A percentile compares a stretch with the other conserved stretches of the same genome.
These are phyloP conservation scores for Murina feae DNA, from an alignment of 2,113 vertebrate genomes.

Conservation along the genomic window DNA sequence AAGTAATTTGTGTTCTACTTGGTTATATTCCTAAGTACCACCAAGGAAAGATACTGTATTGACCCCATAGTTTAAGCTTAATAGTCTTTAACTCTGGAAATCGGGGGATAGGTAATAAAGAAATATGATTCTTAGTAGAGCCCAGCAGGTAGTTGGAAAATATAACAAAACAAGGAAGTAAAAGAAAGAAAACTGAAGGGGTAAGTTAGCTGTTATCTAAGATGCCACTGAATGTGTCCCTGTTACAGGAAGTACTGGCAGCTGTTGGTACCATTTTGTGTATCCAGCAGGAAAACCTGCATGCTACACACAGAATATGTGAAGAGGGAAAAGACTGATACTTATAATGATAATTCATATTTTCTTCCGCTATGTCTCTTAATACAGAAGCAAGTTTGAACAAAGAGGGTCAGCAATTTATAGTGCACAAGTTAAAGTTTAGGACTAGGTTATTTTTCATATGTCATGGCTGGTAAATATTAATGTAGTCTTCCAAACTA, in stretches of 20 bases:
- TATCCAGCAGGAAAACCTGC: not conserved
- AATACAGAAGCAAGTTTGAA: not conserved
- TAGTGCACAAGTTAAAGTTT: not conserved
- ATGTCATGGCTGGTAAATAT: not conserved
- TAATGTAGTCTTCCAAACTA: not conserved
- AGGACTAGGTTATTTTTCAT: not conserved
- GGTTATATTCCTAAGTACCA: not conserved
- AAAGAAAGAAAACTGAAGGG: not conserved
- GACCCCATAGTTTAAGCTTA: not conserved
- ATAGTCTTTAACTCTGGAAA: not conserved
- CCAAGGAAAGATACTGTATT: not conserved
- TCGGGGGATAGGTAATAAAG: not conserved
- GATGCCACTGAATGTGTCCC: not conserved
- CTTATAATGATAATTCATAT: not conserved
- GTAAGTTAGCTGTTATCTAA: not conserved
- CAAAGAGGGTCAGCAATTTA: not conserved
- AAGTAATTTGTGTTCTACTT: constrained; percentile 14
- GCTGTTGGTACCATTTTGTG: not conserved
- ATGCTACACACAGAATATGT: not conserved
- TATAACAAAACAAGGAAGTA: not conserved
- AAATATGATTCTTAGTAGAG: not conserved
- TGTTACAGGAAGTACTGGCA: not conserved
- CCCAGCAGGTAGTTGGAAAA: not conserved
- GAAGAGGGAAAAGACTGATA: not conserved
- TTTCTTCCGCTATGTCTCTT: not conserved